A percentile compares a stretch with the other conserved stretches of the same genome.
Evolutionary conservation across 2,113 vertebrate species (phyloP).

Genomic region (Petrocephalus microphthalmus): DNA sequence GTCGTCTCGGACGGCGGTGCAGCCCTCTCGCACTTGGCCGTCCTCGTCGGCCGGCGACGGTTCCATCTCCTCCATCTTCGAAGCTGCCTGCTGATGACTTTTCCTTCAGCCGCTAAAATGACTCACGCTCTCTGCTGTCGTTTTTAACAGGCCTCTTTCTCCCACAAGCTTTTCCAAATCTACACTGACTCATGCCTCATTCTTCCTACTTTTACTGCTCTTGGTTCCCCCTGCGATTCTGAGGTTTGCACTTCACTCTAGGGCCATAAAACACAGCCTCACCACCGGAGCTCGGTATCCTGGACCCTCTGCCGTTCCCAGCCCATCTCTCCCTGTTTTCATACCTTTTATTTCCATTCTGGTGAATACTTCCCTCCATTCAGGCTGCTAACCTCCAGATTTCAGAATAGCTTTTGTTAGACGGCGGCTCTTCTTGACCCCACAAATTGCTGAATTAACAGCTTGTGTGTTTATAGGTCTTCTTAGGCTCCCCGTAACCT

Average conservation of each 20-base stretch:
- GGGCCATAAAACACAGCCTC: constrained; percentile 2
- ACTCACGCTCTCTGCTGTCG: constrained; percentile 15
- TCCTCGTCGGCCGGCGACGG: not conserved
- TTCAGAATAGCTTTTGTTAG: not conserved
- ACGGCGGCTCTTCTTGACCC: not conserved
- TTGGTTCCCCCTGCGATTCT: not conserved
- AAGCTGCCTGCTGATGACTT: not conserved
- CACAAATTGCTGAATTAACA: constrained; percentile 9
- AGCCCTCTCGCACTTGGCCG: not conserved
- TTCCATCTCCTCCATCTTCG: not conserved
- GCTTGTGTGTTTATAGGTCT: not conserved
- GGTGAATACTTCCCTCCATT: not conserved
- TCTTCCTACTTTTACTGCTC: not conserved
- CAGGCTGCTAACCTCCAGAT: not conserved
- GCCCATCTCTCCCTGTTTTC: not conserved
- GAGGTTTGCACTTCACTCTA: not conserved
- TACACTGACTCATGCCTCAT: constrained; percentile 12
- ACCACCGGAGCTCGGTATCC: not conserved
- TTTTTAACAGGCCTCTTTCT: not conserved
- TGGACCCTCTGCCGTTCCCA: not conserved
- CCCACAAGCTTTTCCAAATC: constrained; percentile 16
- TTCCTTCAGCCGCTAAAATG: constrained; percentile 7
- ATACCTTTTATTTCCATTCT: not conserved
- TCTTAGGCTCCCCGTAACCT: not conserved
- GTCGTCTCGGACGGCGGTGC: not conserved